Evolutionary conservation across 2,113 vertebrate species (phyloP), one percentile per base, ranked within the genome.

Genomic region (Heteronetta atricapilla): DNA sequence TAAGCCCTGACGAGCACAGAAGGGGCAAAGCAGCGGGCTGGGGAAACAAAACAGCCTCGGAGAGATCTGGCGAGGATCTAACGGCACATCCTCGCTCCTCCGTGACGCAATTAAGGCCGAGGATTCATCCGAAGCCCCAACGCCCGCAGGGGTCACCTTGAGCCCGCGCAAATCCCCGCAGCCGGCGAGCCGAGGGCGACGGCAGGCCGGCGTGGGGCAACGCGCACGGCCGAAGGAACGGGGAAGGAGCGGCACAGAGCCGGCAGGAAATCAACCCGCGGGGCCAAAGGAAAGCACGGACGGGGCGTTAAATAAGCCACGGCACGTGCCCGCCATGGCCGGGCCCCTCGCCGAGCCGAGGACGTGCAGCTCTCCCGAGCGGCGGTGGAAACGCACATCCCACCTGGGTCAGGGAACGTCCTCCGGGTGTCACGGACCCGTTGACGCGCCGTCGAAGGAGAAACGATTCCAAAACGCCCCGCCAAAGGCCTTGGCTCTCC

Each of bases 401-500:
- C 56, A 9, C 2, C 22, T 31, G 6, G 11, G 23, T 48, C 4
- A 13, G 42, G 14, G 21, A 46, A 46, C 46, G 46, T 21, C 46
- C 46, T 46, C 46, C 46, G 5, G 46, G 20, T 46, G 20, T 46
- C 46, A 19, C n/a, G n/a, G n/a, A n/a, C 38, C 1, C 53, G 8
- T 38, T 8, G 38, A 38, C 38, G 38, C 11, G 38, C 38, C 11
- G 11, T 7, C 26, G 23, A 26, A 38, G 66, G 14, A 25, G n/a
- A 36, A 67, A 13, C 0, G 1, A 12, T 10, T 28, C 11, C 15
- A 13, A n/a, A 46, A 55, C 21, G 28, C 56, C 62, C 28, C 34
- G 8, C 44, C 58, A 34, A 2, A 1, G 10, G 31, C 15, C 0
- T 3, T 2, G 3, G 12, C 50, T 29, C 3, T 25, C 50, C 8